phyloP scores from a whole-genome alignment of 2,888 invertebrate genomes.

The Drosophila mayaguana region DNA sequence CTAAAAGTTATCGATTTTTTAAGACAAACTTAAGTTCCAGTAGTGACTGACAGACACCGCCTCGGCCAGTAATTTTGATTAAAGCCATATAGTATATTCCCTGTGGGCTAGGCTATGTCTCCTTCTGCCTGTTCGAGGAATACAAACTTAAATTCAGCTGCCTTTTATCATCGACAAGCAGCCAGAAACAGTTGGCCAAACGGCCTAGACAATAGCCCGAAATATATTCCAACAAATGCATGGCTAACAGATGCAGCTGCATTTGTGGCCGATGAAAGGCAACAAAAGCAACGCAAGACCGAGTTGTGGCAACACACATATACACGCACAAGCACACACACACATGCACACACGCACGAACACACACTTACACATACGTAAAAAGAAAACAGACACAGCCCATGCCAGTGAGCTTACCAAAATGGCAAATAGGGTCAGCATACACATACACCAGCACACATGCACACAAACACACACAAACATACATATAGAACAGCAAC shows the following conservation, averaged over 20 bases:
- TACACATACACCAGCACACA: neutral
- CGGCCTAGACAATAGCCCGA: neutral
- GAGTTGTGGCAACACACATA: neutral
- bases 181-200: conserved; percentile 1
- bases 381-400: neutral
- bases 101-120: neutral
- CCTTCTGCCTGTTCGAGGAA: neutral
- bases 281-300: neutral
- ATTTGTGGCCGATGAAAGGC: conserved; percentile 8
- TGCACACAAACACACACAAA: neutral
- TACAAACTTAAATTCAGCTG: neutral
- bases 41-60: too few relatives aligned
- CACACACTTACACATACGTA: neutral
- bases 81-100: neutral
- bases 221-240: conserved; percentile 12
- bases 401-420: conserved; percentile 3
- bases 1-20: neutral
- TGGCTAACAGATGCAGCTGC: conserved; percentile 17
- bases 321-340: neutral
- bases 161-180: conserved; percentile 6
- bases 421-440: conserved; percentile 8
- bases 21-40: too few relatives aligned
- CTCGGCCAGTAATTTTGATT: neutral
- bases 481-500: neutral
- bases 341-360: neutral